A percentile compares a stretch with the other conserved stretches of the same genome.
phyloP scores from a whole-genome alignment of 2,888 invertebrate species.

The Oeneis ivallda region DNA sequence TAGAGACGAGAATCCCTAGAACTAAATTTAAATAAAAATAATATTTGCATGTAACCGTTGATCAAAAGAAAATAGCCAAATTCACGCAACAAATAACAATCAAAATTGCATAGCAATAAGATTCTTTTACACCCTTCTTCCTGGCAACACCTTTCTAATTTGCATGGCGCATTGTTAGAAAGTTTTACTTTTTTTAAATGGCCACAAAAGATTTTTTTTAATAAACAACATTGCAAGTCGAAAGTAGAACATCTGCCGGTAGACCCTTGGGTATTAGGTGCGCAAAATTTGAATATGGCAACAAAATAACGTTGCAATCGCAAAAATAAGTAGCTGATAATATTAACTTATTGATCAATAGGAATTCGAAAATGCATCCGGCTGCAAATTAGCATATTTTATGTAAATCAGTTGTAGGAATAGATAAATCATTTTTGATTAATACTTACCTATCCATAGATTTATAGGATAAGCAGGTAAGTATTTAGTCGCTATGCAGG shows the following conservation, averaged over 20 bases:
- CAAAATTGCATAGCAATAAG: constrained; percentile 45
- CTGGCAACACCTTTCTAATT: constrained; percentile 62
- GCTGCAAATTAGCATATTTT: constrained; percentile 4
- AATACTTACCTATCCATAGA: no score
- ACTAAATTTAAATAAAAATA: constrained; percentile 51
- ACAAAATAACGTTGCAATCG: constrained; percentile 22
- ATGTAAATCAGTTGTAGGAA: constrained; percentile 2
- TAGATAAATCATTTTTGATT: no score
- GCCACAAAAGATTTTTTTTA: constrained; percentile 80
- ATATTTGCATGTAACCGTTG: constrained; percentile 49
- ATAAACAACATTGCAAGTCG: constrained; percentile 72
- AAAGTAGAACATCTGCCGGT: constrained; percentile 77
- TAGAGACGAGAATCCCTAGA: constrained; percentile 44
- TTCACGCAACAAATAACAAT: constrained; percentile 48
- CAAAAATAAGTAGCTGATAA: constrained; percentile 15
- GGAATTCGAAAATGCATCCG: constrained; percentile 17
- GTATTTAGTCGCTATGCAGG: no score
- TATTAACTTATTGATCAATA: constrained; percentile 21
- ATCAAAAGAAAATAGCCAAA: constrained; percentile 51
- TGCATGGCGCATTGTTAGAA: constrained; percentile 77
- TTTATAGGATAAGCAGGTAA: no score
- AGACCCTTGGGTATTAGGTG: constrained; percentile 42
- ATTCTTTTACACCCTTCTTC: constrained; percentile 46
- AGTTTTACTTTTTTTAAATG: constrained; percentile 75
- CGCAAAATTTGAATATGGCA: constrained; percentile 50